Evolutionary conservation across 2,113 vertebrate species (phyloP), one percentile per base, ranked within the genome.

Genomic region (Felis catus): DNA sequence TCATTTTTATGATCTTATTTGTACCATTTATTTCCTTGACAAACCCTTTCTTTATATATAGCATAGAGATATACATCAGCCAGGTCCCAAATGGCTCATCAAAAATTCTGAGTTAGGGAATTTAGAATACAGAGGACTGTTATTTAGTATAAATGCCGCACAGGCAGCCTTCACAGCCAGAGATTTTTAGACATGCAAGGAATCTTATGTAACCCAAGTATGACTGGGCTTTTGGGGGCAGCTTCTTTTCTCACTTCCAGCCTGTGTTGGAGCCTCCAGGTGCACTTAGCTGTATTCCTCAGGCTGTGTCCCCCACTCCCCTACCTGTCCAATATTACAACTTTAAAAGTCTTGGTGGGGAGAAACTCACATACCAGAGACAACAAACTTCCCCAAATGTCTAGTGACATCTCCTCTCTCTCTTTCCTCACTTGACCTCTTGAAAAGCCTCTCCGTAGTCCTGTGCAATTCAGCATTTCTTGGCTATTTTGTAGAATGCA

Each of bases 91-190:
- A 89, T 94, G 83, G 55, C 89, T 96, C 94, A 93, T 94, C 74
- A 90, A 78, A 94, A 98, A 93, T 92, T 94, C 94, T 87, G 85
- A 96, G 81, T 82, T 96, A 79, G 39, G 94, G 36, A 84, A 93
- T 95, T 97, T 74, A 91, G 78, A 94, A 91, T 94, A 71, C 97
- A 97, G 68, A 65, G 53, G 96, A 89, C 53, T 93, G 73, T 89
- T 93, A 91, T 94, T 96, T 71, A 74, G 23, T 78, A 76, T 89
- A 86, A 93, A 71, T 83, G 71, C 68, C 87, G 21, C 41, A 63
- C 53, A 51, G 45, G n/a, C 33, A 95, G 23, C 82, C 65, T 86
- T 93, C 76, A 45, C 39, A 95, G 85, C 25, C 41, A 61, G 58
- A 88, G 66, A 78, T 80, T 89, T 94, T 61, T 39, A 92, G 80